Conservation (phyloP, 2,797 vertebrate genomes). For the Amazonetta brasiliensis region DNA sequence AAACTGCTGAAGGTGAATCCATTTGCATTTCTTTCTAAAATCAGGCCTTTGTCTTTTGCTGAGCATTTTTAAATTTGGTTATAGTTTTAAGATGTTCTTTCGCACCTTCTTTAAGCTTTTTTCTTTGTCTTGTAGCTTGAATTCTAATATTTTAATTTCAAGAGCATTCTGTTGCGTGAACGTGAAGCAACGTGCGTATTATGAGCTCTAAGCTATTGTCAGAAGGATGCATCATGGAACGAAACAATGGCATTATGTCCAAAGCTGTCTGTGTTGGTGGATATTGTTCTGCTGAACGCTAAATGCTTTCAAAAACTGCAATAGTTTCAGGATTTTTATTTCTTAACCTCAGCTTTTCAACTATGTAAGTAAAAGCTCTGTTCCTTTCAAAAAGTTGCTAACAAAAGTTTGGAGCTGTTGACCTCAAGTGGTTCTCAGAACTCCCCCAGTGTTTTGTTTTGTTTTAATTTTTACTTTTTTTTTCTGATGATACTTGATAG, state of each 20-base stretch:
- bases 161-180: not conserved
- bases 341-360: not conserved
- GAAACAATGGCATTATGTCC: not conserved
- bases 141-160: not conserved
- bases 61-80: not conserved
- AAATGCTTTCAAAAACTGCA: not conserved
- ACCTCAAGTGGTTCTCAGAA: not conserved
- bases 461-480: not conserved
- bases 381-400: not conserved
- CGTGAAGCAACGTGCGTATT: not conserved
- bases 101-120: not conserved
- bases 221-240: not conserved
- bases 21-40: not conserved
- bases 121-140: not conserved
- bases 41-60: not conserved
- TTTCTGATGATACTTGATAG: not conserved
- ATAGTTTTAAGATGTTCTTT: not conserved
- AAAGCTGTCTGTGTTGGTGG: not conserved
- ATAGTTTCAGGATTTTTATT: not conserved
- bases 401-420: not conserved
- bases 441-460: not conserved
- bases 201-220: conserved; percentile 10
- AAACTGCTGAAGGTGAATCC: not conserved
- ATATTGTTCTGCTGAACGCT: not conserved
- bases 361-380: not conserved